phyloP scores from a whole-genome alignment of 1,140 invertebrate genomes.

The Melitaea cinxia region DNA sequence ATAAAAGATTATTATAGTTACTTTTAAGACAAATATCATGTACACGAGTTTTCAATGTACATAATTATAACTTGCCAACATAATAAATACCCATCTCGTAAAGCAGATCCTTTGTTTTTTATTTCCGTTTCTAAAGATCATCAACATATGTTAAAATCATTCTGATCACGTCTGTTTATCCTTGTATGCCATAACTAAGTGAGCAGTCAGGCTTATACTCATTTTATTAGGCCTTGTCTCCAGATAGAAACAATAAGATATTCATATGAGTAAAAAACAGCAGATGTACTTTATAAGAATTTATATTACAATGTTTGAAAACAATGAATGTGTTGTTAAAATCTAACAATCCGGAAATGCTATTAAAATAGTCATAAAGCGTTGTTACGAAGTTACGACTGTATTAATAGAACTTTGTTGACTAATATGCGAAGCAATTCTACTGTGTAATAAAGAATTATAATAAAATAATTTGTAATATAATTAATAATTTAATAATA shows the following conservation, averaged over 20 bases:
- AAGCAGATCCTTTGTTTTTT: conserved; percentile 1
- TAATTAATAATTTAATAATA: no score
- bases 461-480: no score
- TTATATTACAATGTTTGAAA: neutral
- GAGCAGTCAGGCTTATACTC: neutral
- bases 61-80: neutral
- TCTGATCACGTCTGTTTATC: neutral
- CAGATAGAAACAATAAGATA: conserved; percentile 3
- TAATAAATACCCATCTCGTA: neutral
- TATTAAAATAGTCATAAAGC: neutral
- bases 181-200: conserved; percentile 7
- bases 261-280: neutral
- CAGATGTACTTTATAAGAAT: neutral
- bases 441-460: no score
- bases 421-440: no score
- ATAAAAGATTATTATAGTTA: no score
- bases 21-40: no score
- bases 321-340: neutral
- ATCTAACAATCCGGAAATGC: neutral
- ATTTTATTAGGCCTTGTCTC: conserved; percentile 1
- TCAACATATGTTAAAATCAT: neutral
- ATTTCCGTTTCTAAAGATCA: neutral
- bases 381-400: no score
- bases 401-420: no score
- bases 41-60: neutral